Percentiles rank a stretch among this genome's conserved stretches.
Conservation (phyloP, 2,797 vertebrate species). For the Eulemur coronatus region DNA sequence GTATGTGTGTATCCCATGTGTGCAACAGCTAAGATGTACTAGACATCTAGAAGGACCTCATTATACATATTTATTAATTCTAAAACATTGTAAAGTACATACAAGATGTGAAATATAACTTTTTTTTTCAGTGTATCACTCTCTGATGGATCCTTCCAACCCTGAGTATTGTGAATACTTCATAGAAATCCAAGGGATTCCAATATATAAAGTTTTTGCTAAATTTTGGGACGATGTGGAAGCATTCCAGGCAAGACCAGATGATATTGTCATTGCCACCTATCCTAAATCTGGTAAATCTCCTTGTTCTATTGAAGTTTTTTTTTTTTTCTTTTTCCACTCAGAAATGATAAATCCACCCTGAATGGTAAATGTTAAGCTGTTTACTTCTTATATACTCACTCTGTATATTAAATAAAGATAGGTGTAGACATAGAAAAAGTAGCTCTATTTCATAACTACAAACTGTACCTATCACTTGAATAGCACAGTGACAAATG, state of each 20-base stretch:
- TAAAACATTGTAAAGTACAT: not conserved
- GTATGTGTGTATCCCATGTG: not conserved
- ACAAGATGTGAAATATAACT: not conserved
- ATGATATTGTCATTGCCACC: conserved; percentile 76
- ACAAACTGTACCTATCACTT: not conserved
- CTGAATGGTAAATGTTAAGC: not conserved
- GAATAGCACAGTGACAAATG: not conserved
- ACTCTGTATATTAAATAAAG: not conserved
- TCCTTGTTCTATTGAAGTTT: not conserved
- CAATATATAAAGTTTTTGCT: conserved; percentile 64
- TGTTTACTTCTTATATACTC: not conserved
- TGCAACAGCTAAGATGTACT: not conserved
- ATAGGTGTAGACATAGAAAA: not conserved
- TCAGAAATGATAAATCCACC: not conserved
- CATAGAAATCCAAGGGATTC: conserved; percentile 62
- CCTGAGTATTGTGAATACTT: conserved; percentile 4
- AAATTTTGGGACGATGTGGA: conserved; percentile 74
- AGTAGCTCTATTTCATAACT: not conserved
- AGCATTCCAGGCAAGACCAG: conserved; percentile 76
- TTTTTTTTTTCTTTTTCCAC: not conserved
- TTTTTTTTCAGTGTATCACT: not conserved
- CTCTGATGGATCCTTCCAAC: conserved; percentile 31
- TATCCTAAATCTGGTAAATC: conserved; percentile 81
- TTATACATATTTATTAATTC: not conserved
- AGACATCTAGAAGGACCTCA: not conserved